Evolutionary conservation across 2,888 invertebrate genomes (phyloP), one percentile per base, ranked within the genome.

Genomic region (Anorthoa munda): DNA sequence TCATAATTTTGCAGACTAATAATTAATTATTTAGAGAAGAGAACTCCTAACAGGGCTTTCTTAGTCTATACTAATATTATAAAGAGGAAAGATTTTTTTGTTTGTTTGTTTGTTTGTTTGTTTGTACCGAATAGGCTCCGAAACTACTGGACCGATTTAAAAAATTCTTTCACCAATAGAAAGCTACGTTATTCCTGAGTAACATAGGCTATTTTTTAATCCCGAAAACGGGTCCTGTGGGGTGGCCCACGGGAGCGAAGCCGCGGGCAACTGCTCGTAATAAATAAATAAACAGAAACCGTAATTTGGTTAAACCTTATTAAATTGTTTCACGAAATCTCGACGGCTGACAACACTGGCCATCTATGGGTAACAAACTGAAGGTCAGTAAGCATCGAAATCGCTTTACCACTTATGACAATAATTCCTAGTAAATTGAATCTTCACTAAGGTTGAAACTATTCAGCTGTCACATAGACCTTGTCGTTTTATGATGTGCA

Each of bases 301-400:
- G 15, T 75, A 50, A 45, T 48, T 56, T 58, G 58, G 26, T 60
- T 48, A 39, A 60, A 65, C 26, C 39, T 56, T 26, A 56, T 61
- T 81, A 76, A 81, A 68, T 48, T 66, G 23, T 55, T 58, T 60
- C 53, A 60, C 58, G 45, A 82, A 73, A 61, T 73, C 66, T 71
- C 21, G 58, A 65, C 68, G 45, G 53, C 31, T 66, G 66, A 67
- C 71, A 56, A 65, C 61, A 39, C 39, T 39, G 39, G 39, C 39
- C 39, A 31, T 31, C 31, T 31, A 5, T 31, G 7, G 31, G 31
- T 31, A 31, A 31, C 31, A 7, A 31, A 31, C 65, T 61, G 51
- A 31, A 61, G 50, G 45, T 39, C 51, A 23, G 66, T 53, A 13
- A 53, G 4, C 13, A 18, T n/a, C 39, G 13, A 2, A 18, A 31